Conservation (phyloP, 1,140 invertebrate species). For the Drosophila watanabei region DNA sequence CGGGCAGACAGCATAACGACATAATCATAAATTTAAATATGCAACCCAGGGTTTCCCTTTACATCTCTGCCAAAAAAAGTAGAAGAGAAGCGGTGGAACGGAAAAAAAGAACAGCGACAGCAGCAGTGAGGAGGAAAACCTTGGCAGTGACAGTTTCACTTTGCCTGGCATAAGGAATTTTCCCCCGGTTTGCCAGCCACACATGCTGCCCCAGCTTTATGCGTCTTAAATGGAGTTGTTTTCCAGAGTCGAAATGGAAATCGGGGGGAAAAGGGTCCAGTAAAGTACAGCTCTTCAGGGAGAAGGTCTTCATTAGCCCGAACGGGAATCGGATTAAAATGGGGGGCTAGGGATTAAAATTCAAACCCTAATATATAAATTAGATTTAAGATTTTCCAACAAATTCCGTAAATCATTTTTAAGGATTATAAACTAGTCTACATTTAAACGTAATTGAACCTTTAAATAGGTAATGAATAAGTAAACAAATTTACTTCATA, state of each 20-base stretch:
- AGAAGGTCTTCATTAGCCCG: conserved; percentile 28
- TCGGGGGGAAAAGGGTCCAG: neutral
- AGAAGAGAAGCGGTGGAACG: conserved; percentile 6
- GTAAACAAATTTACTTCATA: too few relatives aligned
- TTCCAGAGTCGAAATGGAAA: conserved; percentile 23
- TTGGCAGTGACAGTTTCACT: conserved; percentile 81
- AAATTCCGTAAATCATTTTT: neutral
- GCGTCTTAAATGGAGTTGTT: conserved; percentile 77
- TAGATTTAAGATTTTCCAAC: neutral
- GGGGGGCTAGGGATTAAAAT: neutral
- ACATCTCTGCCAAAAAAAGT: conserved; percentile 60
- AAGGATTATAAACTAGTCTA: neutral
- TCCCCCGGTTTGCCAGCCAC: conserved; percentile 62
- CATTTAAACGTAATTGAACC: too few relatives aligned
- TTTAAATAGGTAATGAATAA: neutral
- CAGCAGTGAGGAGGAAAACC: conserved; percentile 45
- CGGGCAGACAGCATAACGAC: conserved; percentile 82
- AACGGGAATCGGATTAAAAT: conserved; percentile 13
- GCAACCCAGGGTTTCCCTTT: conserved; percentile 64
- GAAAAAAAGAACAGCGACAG: conserved; percentile 29
- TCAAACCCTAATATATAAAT: neutral
- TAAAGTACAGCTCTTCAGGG: neutral
- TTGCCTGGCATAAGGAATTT: conserved; percentile 75
- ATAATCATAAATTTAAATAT: conserved; percentile 85
- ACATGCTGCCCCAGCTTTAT: conserved; percentile 76